These are phyloP conservation scores for Dolomedes plantarius DNA, from an alignment of 2,888 invertebrate species.

Conservation along the genomic window DNA sequence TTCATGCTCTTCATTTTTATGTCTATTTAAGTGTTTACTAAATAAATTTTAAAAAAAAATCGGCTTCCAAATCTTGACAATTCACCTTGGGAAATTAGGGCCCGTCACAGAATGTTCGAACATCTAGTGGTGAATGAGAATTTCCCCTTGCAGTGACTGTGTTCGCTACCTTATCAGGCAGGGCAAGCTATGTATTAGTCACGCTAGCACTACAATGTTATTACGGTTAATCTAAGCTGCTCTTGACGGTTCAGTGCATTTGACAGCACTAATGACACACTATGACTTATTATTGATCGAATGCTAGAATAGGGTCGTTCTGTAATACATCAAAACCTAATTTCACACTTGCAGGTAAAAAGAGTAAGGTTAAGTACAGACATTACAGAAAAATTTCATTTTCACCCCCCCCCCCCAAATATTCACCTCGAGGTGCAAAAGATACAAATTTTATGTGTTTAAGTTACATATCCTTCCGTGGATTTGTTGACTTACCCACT, in stretches of 20 bases:
- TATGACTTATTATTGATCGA: not conserved
- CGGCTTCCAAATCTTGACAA: not conserved
- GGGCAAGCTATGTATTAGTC: not conserved
- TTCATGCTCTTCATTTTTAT: too few species aligned
- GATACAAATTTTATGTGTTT: too few species aligned
- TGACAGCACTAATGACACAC: not conserved
- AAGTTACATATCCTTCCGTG: too few species aligned
- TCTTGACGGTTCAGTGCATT: not conserved
- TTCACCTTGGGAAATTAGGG: not conserved
- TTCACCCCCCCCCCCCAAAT: too few species aligned
- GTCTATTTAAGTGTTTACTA: too few species aligned
- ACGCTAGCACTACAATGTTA: not conserved
- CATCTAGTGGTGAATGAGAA: not conserved
- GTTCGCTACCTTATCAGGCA: not conserved
- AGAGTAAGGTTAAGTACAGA: too few species aligned
- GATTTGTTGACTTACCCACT: too few species aligned
- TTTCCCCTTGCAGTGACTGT: not conserved
- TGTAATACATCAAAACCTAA: too few species aligned
- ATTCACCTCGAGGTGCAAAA: too few species aligned
- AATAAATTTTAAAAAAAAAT: too few species aligned
- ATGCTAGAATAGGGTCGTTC: not conserved
- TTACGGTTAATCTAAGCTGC: not conserved
- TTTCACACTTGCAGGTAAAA: too few species aligned
- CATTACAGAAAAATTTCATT: too few species aligned
- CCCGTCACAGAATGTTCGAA: not conserved